These are phyloP conservation scores for Acomys russatus DNA, from an alignment of 2,797 vertebrate species.

Conservation along the genomic window DNA sequence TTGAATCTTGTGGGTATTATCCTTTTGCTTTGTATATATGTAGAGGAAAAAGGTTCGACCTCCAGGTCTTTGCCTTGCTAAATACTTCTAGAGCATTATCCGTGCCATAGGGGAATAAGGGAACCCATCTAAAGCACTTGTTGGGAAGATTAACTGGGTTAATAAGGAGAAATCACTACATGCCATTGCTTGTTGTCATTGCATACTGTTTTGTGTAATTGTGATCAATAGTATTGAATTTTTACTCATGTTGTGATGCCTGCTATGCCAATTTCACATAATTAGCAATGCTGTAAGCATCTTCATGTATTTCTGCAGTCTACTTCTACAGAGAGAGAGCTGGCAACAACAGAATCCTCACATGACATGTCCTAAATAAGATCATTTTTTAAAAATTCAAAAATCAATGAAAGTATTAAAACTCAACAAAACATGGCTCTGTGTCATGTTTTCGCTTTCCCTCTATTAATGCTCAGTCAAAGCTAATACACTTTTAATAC, in stretches of 20 bases:
- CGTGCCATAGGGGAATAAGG: background rate
- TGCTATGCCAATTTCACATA: background rate
- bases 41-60: background rate
- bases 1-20: background rate
- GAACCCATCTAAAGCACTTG: background rate
- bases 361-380: background rate
- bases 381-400: slow-evolving; percentile 26
- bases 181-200: background rate
- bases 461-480: background rate
- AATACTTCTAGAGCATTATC: background rate
- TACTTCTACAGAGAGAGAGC: background rate
- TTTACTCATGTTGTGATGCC: background rate
- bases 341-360: background rate
- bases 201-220: background rate
- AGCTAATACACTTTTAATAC: slow-evolving; percentile 21
- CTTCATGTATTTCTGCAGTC: background rate
- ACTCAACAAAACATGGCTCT: background rate
- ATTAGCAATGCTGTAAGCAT: background rate
- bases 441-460: background rate
- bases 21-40: background rate
- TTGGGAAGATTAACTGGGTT: background rate
- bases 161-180: background rate
- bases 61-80: background rate
- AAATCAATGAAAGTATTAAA: slow-evolving; percentile 22
- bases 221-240: background rate